Conservation (phyloP, 2,888 invertebrate species). For the Hedya salicella region DNA sequence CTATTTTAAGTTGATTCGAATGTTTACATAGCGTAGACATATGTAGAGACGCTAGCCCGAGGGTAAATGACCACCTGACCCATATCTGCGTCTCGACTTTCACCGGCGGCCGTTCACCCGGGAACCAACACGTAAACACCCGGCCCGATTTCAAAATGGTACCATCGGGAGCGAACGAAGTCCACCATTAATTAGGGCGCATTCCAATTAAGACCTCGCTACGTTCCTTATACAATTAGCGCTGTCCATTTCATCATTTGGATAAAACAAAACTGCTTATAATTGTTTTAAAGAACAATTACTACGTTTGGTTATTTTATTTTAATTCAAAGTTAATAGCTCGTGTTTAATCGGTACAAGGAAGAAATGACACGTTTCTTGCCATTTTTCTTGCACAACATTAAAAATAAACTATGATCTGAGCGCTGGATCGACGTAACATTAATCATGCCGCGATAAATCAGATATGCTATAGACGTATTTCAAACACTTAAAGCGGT, state of each 20-base stretch:
- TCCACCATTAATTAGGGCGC: slow-evolving; percentile 80
- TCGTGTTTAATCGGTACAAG: slow-evolving; percentile 8
- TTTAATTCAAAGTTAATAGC: slow-evolving; percentile 17
- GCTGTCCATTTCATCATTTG: slow-evolving; percentile 57
- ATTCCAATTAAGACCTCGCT: slow-evolving; percentile 80
- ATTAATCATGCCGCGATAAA: slow-evolving; percentile 45
- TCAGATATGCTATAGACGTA: slow-evolving; percentile 36
- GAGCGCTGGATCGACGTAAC: slow-evolving; percentile 32
- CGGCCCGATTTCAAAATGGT: slow-evolving; percentile 77
- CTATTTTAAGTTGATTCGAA: slow-evolving; percentile 16
- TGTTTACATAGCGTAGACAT: slow-evolving; percentile 36
- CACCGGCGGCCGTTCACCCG: slow-evolving; percentile 82
- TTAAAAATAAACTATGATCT: slow-evolving; percentile 30
- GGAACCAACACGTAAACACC: slow-evolving; percentile 75
- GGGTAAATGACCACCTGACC: slow-evolving; percentile 84
- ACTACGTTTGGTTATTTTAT: slow-evolving; percentile 1
- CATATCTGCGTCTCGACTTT: slow-evolving; percentile 79
- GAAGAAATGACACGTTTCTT: slow-evolving; percentile 21
- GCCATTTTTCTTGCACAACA: slow-evolving; percentile 37
- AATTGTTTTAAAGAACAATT: not conserved
- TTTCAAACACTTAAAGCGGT: slow-evolving; percentile 46
- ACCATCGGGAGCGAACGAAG: slow-evolving; percentile 66
- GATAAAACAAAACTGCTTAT: slow-evolving; percentile 36
- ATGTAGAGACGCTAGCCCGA: slow-evolving; percentile 62
- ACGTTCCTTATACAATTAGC: slow-evolving; percentile 79